phyloP scores from a whole-genome alignment of 1,140 invertebrate species.

The Matsumurasca onukii region DNA sequence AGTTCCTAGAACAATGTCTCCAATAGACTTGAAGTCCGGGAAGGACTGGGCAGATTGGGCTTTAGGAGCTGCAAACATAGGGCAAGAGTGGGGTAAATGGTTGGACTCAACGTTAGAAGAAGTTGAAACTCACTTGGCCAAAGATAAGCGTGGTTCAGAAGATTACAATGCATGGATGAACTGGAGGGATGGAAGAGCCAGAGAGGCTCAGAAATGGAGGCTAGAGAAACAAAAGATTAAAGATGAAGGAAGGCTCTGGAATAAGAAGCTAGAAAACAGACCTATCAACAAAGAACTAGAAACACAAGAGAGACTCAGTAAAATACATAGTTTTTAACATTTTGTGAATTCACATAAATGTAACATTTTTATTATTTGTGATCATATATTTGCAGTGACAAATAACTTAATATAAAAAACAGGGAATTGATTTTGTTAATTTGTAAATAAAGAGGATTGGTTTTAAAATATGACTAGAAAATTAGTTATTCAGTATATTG shows the following conservation, averaged over 20 bases:
- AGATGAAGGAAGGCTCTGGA: neutral
- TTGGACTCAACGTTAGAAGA: neutral
- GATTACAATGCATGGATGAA: neutral
- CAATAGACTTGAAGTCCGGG: neutral
- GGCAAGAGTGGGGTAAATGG: slow-evolving; percentile 18
- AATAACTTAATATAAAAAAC: no score
- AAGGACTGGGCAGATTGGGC: slow-evolving; percentile 21
- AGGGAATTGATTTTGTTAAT: no score
- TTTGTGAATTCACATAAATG: no score
- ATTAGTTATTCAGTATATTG: no score
- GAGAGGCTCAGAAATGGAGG: neutral
- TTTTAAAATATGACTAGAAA: no score
- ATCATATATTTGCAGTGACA: no score
- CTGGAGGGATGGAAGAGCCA: neutral
- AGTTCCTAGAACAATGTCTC: neutral
- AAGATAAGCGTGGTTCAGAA: neutral
- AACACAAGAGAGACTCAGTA: no score
- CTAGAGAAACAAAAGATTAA: slow-evolving; percentile 17
- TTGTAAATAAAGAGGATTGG: no score
- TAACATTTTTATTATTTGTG: no score
- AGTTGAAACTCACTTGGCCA: neutral
- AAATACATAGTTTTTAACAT: no score
- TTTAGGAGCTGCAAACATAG: neutral
- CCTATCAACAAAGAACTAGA: no score
- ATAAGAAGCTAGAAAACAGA: neutral